These are phyloP conservation scores for Coryphaenoides rupestris DNA, from an alignment of 2,113 vertebrate species.

Conservation along the genomic window DNA sequence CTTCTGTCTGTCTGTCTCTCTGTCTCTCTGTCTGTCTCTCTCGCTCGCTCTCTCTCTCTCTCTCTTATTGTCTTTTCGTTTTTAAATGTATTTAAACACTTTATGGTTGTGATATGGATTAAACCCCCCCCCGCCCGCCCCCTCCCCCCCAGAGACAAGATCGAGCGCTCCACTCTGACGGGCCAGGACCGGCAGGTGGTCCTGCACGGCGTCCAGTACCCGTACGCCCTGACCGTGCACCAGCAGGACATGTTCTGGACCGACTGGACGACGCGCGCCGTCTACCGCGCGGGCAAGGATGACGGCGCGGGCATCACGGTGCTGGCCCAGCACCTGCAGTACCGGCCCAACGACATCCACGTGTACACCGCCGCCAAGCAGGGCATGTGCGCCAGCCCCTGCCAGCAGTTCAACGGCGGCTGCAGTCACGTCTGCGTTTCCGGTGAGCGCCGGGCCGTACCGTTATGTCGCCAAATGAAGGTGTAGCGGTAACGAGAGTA, in stretches of 20 bases:
- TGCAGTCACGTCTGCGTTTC: slow-evolving; percentile 90
- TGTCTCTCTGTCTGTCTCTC: too few species aligned
- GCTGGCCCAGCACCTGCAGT: slow-evolving; percentile 72
- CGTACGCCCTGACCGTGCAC: slow-evolving; percentile 82
- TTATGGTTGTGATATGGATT: too few species aligned
- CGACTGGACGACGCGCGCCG: slow-evolving; percentile 76
- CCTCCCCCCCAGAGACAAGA: slow-evolving; percentile 78
- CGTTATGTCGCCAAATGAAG: background rate
- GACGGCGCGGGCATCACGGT: slow-evolving; percentile 82
- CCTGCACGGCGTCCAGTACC: slow-evolving; percentile 74
- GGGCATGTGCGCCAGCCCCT: slow-evolving; percentile 83
- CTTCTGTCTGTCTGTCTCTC: too few species aligned
- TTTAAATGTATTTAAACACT: too few species aligned
- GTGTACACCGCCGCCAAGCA: slow-evolving; percentile 76
- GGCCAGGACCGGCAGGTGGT: slow-evolving; percentile 82
- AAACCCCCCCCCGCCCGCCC: too few species aligned
- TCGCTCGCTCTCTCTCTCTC: too few species aligned
- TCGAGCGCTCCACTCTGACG: slow-evolving; percentile 81
- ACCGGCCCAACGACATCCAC: slow-evolving; percentile 80
- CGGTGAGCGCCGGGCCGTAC: slow-evolving; percentile 70
- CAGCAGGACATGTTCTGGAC: slow-evolving; percentile 93
- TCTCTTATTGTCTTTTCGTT: too few species aligned
- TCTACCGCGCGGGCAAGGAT: slow-evolving; percentile 86
- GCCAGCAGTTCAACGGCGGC: slow-evolving; percentile 89
- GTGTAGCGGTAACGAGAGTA: too few species aligned